Evolutionary conservation across 2,113 vertebrate species (phyloP).

Genomic region (Girardinichthys multiradiatus): DNA sequence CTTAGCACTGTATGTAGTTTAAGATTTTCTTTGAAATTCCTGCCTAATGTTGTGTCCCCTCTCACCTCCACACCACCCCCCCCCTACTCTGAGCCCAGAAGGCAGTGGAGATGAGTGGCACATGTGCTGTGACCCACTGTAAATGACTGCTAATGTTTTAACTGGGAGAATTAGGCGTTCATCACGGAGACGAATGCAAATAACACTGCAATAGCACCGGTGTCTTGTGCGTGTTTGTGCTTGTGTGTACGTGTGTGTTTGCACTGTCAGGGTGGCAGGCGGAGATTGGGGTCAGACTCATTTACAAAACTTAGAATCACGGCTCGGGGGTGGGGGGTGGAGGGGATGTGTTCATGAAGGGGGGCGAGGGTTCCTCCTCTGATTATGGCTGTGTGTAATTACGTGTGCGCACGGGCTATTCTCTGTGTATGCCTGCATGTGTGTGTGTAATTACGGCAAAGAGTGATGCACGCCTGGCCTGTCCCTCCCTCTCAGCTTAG

Average conservation of each 20-base stretch:
- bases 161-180: slow-evolving; percentile 99
- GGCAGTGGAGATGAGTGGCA: slow-evolving; percentile 68
- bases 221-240: slow-evolving; percentile 37
- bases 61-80: neutral
- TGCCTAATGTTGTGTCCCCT: neutral
- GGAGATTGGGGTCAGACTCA: slow-evolving; percentile 99
- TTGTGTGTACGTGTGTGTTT: slow-evolving; percentile 53
- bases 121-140: slow-evolving; percentile 88
- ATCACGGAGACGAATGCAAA: slow-evolving; percentile 98
- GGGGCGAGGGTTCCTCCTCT: slow-evolving; percentile 86
- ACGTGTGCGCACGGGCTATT: slow-evolving; percentile 59
- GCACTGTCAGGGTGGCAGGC: slow-evolving; percentile 89
- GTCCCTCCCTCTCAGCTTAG: slow-evolving; percentile 98
- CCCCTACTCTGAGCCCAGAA: slow-evolving; percentile 11
- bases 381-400: slow-evolving; percentile 99
- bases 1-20: slow-evolving; percentile 1
- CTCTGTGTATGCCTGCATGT: slow-evolving; percentile 40
- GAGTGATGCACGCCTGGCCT: slow-evolving; percentile 96
- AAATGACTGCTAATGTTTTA: slow-evolving; percentile 99
- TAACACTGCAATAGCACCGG: slow-evolving; percentile 77
- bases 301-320: slow-evolving; percentile 99
- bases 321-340: slow-evolving; percentile 80
- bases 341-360: slow-evolving; percentile 72
- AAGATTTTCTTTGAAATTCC: slow-evolving; percentile 24
- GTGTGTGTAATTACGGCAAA: slow-evolving; percentile 96